Conservation (phyloP, 2,113 vertebrate genomes). For the Odocoileus hemionus region DNA sequence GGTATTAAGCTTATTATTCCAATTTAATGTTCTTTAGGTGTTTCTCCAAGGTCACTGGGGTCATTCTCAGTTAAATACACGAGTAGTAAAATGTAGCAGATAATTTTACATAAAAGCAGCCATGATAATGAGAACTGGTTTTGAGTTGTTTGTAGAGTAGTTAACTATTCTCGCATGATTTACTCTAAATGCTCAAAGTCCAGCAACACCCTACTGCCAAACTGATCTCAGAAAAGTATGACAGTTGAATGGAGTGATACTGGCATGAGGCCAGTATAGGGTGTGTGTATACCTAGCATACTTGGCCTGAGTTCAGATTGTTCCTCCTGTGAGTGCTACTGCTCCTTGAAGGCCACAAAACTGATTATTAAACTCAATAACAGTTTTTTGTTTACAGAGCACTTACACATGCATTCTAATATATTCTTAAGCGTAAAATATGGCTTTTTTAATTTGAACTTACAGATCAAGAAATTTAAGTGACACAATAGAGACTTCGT, state of each 20-base stretch:
- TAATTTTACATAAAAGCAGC: background rate
- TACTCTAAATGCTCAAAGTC: slow-evolving; percentile 37
- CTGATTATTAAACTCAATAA: background rate
- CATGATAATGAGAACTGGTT: background rate
- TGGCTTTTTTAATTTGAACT: background rate
- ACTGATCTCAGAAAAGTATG: background rate
- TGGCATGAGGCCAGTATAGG: background rate
- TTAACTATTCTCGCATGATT: slow-evolving; percentile 6
- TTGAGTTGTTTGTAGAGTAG: background rate
- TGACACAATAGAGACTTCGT: background rate
- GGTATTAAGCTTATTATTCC: background rate
- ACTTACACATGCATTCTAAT: background rate
- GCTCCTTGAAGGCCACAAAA: background rate
- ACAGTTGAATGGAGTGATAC: background rate
- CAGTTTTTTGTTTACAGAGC: background rate
- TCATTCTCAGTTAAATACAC: background rate
- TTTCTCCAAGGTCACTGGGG: background rate
- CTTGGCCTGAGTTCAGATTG: background rate
- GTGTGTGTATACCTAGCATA: background rate
- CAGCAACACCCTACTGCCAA: background rate
- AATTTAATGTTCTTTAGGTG: background rate
- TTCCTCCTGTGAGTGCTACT: background rate
- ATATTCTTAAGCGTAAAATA: background rate
- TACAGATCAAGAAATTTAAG: background rate
- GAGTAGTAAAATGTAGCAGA: background rate